Evolutionary conservation across 2,113 vertebrate genomes (phyloP).

Genomic region (Pogonocichla stellata): DNA sequence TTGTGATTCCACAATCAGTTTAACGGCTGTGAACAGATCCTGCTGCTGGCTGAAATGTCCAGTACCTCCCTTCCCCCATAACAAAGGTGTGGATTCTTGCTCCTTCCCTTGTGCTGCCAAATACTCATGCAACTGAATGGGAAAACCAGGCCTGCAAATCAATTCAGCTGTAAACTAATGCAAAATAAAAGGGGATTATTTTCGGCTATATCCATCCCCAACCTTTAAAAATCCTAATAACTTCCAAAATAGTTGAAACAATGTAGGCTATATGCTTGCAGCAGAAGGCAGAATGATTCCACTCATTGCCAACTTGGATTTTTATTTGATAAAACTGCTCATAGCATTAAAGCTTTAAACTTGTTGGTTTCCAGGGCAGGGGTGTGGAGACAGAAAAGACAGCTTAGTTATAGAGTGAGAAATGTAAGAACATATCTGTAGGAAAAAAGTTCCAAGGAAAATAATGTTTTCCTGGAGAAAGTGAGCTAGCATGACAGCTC

Average conservation of each 20-base stretch:
- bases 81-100: neutral
- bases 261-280: neutral
- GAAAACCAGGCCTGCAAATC: neutral
- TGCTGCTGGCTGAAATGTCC: neutral
- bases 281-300: neutral
- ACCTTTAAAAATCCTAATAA: neutral
- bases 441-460: neutral
- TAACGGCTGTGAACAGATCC: neutral
- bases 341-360: neutral
- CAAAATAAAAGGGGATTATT: neutral
- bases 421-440: neutral
- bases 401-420: neutral
- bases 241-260: neutral
- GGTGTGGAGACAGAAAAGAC: neutral
- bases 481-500: neutral
- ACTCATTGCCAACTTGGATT: neutral
- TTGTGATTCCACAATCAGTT: neutral
- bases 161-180: neutral
- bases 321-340: neutral
- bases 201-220: neutral
- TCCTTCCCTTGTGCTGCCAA: neutral
- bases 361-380: neutral
- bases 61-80: neutral
- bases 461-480: neutral
- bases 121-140: neutral